Base-by-base conservation (phyloP, 2,888 invertebrate genomes). In the Macrophya annulata region DNA sequence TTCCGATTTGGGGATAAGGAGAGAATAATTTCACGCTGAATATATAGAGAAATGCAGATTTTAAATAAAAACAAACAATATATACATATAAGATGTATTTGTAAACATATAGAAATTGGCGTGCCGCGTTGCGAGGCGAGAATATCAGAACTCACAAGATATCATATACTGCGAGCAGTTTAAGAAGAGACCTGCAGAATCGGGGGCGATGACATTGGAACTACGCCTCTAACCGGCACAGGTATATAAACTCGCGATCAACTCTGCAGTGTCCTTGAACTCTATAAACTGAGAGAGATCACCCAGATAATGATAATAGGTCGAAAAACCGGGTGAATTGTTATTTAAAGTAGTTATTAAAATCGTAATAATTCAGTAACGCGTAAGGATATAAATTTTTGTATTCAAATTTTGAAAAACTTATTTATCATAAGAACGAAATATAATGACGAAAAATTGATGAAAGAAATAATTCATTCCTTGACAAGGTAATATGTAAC, bases 171-270 rank as follows among this genome's bases (percentile, higher is more conserved):
- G 21, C 43, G 62, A 62, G 5, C 81, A 43, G 59, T 81, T 81
- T 43, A 62, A 81, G 62, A 81, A 21, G 25, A 81, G 79, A 43
- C 81, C 81, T 81, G 81, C 81, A 62, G 81, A 62, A 81, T 81
- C 81, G 81, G 62, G 81, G 81, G 81, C 81, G 81, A 81, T 81
- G 81, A 62, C 81, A 81, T 81, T 62, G 62, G 81, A 62, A 62
- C 81, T 81, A 81, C 81, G 81, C 81, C 81, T 81, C 81, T 31
- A 40, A 40, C 62, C 59, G 62, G 81, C 81, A 43, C 43, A 62
- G 59, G 59, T 81, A 81, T 31, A 68, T n/a, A 31, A 81, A 31
- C 81, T 81, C 21, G 62, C 79, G 79, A 79, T 79, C 79, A 79
- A 79, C 55, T 71, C 40, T 43, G 45, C 12, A 31, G 81, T 43